phyloP scores from a whole-genome alignment of 2,888 invertebrate genomes.

The Apamea monoglypha region DNA sequence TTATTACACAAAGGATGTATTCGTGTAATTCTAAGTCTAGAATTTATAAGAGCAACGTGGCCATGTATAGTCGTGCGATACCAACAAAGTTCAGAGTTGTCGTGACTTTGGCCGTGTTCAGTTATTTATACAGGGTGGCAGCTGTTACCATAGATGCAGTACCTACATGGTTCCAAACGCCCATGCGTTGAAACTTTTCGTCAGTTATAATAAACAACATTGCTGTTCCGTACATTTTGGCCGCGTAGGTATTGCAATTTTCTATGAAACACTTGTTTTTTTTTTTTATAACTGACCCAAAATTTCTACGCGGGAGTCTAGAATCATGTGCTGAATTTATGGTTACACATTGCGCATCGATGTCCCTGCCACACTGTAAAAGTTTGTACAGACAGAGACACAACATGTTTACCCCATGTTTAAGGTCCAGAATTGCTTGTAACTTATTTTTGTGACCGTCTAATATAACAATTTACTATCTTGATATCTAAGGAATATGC shows the following conservation, averaged over 20 bases:
- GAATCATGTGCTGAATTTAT: not conserved
- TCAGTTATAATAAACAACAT: not conserved
- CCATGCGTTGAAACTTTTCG: not conserved
- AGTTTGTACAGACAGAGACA: not conserved
- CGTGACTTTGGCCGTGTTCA: not conserved
- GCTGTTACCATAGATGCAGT: not conserved
- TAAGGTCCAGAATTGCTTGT: not conserved
- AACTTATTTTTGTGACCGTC: not conserved
- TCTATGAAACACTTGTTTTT: not conserved
- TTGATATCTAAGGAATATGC: not conserved
- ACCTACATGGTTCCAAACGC: not conserved
- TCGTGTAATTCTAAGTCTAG: not conserved
- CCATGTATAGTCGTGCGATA: not conserved
- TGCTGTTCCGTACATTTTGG: not conserved
- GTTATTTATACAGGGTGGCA: not conserved
- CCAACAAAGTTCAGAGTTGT: slow-evolving; percentile 14
- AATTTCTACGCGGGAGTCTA: not conserved
- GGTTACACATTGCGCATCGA: no score
- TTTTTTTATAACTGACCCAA: not conserved
- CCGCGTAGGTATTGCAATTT: not conserved
- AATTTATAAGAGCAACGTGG: not conserved
- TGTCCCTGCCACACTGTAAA: not conserved
- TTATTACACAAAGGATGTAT: not conserved
- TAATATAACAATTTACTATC: not conserved
- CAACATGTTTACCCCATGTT: not conserved